Percentiles rank a stretch among this genome's conserved stretches.
Conservation (phyloP, 1,140 invertebrate species). For the Asbolus verrucosus region DNA sequence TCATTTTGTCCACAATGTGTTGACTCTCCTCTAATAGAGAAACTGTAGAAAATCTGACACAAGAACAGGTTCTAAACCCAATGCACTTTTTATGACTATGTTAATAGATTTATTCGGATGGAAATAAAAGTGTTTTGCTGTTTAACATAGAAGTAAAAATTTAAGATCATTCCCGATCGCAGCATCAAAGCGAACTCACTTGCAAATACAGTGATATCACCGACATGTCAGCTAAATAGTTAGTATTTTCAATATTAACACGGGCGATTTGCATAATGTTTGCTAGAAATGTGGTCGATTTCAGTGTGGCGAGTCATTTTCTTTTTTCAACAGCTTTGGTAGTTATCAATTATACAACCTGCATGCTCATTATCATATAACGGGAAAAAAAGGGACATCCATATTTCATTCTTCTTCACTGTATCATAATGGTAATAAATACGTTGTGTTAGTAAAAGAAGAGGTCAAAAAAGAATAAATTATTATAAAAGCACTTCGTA, state of each 20-base stretch:
- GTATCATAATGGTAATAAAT: not conserved
- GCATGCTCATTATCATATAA: conserved; percentile 17
- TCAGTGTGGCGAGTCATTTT: conserved; percentile 15
- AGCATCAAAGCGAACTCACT: conserved; percentile 23
- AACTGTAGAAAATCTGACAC: too few relatives aligned
- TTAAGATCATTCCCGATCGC: conserved; percentile 4
- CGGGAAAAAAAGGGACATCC: conserved; percentile 21
- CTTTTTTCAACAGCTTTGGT: conserved; percentile 10
- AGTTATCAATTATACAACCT: conserved; percentile 13
- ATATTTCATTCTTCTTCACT: conserved; percentile 19
- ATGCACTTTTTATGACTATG: conserved; percentile 5
- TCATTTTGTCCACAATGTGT: too few relatives aligned
- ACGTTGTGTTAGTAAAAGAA: not conserved
- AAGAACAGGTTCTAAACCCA: conserved; percentile 9
- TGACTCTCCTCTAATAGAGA: too few relatives aligned
- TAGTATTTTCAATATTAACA: conserved; percentile 12
- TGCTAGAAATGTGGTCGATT: not conserved
- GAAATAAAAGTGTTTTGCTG: conserved; percentile 28
- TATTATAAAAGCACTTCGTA: too few relatives aligned
- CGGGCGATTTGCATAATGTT: conserved; percentile 16
- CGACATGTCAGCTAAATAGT: conserved; percentile 13
- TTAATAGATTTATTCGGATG: conserved; percentile 1
- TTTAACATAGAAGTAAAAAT: conserved; percentile 13
- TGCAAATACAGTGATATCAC: conserved; percentile 21
- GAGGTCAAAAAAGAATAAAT: too few relatives aligned